These are phyloP conservation scores for Intellagama lesueurii DNA, from an alignment of 2,797 vertebrate genomes.

Conservation along the genomic window DNA sequence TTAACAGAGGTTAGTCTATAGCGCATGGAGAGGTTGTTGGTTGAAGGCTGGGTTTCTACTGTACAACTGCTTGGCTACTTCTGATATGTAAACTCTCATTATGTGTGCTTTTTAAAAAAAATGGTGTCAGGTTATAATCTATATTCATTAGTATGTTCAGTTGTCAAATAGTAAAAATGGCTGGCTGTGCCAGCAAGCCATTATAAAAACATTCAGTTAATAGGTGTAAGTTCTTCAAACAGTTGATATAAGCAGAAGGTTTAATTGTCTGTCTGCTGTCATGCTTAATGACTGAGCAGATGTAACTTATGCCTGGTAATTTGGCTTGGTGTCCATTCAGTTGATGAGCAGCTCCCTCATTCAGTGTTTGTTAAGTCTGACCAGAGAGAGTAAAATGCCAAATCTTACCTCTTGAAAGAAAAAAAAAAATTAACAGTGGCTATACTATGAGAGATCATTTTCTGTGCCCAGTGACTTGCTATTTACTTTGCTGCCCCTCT, in stretches of 20 bases:
- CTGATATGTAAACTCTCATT: not conserved
- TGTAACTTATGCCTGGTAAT: not conserved
- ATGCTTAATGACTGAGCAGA: not conserved
- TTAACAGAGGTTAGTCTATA: not conserved
- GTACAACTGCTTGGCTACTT: not conserved
- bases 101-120: not conserved
- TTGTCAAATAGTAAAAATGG: not conserved
- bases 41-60: not conserved
- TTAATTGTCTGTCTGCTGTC: not conserved
- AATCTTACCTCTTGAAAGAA: not conserved
- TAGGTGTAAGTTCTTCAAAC: not conserved
- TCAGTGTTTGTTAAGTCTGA: not conserved
- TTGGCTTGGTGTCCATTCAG: not conserved
- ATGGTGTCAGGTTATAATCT: not conserved
- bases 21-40: not conserved
- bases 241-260: not conserved
- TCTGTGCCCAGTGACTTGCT: not conserved
- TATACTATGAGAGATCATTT: not conserved
- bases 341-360: not conserved
- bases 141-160: not conserved
- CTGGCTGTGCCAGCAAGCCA: no score
- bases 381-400: not conserved
- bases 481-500: not conserved
- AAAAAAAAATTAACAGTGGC: not conserved
- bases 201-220: not conserved